These are phyloP conservation scores for Leptestheria dahalacensis DNA, from an alignment of 1,140 invertebrate genomes.

Conservation along the genomic window DNA sequence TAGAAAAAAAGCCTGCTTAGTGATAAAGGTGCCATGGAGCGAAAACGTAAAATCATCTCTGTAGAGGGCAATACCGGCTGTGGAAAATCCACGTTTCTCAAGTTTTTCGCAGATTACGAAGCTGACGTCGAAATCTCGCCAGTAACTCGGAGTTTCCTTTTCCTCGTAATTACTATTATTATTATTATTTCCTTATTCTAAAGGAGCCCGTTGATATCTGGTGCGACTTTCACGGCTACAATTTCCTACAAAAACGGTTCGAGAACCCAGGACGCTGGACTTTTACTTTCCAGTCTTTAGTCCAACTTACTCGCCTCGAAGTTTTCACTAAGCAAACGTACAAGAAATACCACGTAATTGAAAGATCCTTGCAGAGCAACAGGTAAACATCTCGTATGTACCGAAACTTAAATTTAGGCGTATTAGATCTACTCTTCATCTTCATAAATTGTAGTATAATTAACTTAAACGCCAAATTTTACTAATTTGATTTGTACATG, in stretches of 20 bases:
- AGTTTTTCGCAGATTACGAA: slow-evolving; percentile 52
- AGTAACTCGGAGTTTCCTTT: slow-evolving; percentile 15
- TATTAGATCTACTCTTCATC: no score
- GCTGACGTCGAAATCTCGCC: slow-evolving; percentile 2
- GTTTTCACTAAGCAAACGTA: slow-evolving; percentile 46
- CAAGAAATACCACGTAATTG: slow-evolving; percentile 66
- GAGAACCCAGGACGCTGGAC: slow-evolving; percentile 60
- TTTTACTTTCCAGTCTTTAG: slow-evolving; percentile 74
- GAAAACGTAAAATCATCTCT: slow-evolving; percentile 22
- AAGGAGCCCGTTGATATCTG: slow-evolving; percentile 65
- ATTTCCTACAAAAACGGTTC: slow-evolving; percentile 76
- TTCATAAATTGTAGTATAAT: neutral
- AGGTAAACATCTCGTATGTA: no score
- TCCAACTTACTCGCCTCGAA: slow-evolving; percentile 71
- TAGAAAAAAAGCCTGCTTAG: no score
- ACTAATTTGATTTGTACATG: no score
- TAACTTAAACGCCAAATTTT: no score
- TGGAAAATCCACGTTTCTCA: slow-evolving; percentile 78
- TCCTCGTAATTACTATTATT: neutral
- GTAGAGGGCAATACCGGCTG: slow-evolving; percentile 88
- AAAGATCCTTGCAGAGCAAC: slow-evolving; percentile 70
- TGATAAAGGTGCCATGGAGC: no score
- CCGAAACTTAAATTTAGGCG: neutral
- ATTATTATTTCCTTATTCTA: slow-evolving; percentile 28
- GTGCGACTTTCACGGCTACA: slow-evolving; percentile 62